Percentiles rank a stretch among this genome's conserved stretches.
Evolutionary conservation across 2,888 invertebrate genomes (phyloP).

Genomic region (Syrphus vitripennis): DNA sequence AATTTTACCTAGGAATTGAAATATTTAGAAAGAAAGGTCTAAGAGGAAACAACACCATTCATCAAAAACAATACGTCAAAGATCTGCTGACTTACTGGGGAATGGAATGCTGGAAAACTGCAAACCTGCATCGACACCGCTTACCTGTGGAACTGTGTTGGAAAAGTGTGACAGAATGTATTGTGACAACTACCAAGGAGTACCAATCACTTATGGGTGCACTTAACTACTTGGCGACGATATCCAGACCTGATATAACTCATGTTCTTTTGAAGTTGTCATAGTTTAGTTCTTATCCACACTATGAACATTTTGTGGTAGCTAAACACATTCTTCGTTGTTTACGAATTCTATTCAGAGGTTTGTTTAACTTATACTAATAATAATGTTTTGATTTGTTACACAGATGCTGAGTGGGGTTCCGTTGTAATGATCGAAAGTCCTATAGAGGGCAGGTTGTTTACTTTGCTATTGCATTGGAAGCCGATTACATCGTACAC

Average conservation of each 20-base stretch:
- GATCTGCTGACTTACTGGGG: constrained; percentile 10
- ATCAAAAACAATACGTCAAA: background rate
- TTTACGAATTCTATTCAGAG: constrained; percentile 16
- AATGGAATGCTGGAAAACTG: constrained; percentile 49
- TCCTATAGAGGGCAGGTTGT: too few species aligned
- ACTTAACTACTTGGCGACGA: too few species aligned
- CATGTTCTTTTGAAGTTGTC: too few species aligned
- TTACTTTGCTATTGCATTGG: too few species aligned
- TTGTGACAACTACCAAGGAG: background rate
- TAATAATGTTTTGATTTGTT: too few species aligned
- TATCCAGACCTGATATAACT: too few species aligned
- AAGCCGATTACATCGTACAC: too few species aligned
- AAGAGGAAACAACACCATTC: background rate
- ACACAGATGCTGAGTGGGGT: too few species aligned
- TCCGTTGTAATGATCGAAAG: too few species aligned
- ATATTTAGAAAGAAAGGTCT: background rate
- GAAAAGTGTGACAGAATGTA: constrained; percentile 25
- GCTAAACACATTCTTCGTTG: constrained; percentile 65
- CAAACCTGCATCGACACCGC: constrained; percentile 40
- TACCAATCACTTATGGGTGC: too few species aligned
- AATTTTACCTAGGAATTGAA: background rate
- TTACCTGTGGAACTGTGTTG: constrained; percentile 50
- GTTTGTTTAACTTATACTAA: constrained; percentile 23
- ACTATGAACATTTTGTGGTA: constrained; percentile 59
- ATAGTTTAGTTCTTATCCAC: too few species aligned